phyloP scores from a whole-genome alignment of 2,888 invertebrate genomes.

The Unio delphinus region DNA sequence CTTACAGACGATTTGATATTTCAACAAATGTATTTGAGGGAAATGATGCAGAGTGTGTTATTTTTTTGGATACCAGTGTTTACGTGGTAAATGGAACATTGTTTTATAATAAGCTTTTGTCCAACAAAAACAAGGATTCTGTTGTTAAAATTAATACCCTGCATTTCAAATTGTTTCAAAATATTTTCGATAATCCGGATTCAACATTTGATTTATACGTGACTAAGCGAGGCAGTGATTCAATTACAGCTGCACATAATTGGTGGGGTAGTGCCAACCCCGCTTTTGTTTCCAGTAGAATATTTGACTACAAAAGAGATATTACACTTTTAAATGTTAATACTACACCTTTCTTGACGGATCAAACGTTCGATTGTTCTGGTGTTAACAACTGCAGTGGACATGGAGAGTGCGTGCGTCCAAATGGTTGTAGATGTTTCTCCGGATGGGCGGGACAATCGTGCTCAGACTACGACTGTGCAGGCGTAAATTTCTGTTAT shows the following conservation, averaged over 20 bases:
- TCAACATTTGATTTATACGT: slow-evolving; percentile 25
- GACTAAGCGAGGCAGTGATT: slow-evolving; percentile 6
- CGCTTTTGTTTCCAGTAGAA: slow-evolving; percentile 7
- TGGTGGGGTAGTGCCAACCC: slow-evolving; percentile 32
- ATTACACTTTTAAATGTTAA: not conserved
- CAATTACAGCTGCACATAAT: slow-evolving; percentile 19
- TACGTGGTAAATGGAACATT: slow-evolving; percentile 13
- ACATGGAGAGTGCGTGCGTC: too few species aligned
- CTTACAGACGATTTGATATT: slow-evolving; percentile 8
- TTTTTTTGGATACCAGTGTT: slow-evolving; percentile 8
- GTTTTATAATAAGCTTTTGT: slow-evolving; percentile 19
- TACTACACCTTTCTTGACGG: slow-evolving; percentile 14
- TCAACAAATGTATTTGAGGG: slow-evolving; percentile 24
- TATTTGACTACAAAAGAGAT: slow-evolving; percentile 20
- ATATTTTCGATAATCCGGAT: slow-evolving; percentile 31
- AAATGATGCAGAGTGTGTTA: slow-evolving; percentile 12
- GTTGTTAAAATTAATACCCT: slow-evolving; percentile 9
- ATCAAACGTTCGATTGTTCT: slow-evolving; percentile 16
- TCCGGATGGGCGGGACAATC: too few species aligned
- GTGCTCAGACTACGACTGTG: too few species aligned
- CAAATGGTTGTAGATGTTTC: too few species aligned
- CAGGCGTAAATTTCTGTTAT: too few species aligned
- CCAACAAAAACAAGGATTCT: slow-evolving; percentile 5
- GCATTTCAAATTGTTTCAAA: slow-evolving; percentile 19
- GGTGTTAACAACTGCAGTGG: slow-evolving; percentile 3